Evolutionary conservation across 2,888 invertebrate species (phyloP).

Genomic region (Endotricha flammealis): DNA sequence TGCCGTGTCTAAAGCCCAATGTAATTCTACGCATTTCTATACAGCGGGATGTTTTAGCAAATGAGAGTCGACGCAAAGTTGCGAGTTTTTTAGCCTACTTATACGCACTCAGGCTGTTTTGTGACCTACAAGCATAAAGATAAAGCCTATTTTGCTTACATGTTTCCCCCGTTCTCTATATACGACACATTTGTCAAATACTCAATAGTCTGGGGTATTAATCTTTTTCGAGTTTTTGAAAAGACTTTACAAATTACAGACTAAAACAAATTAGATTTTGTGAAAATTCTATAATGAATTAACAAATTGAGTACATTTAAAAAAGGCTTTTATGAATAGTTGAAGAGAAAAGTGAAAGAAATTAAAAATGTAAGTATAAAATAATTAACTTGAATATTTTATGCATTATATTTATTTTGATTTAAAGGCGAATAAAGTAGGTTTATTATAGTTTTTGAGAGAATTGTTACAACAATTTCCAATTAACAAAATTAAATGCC

Average conservation of each 20-base stretch:
- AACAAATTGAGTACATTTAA: too few species aligned
- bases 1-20: slow-evolving; percentile 29
- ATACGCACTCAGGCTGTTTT: slow-evolving; percentile 29
- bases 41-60: slow-evolving; percentile 64
- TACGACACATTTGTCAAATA: not conserved
- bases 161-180: not conserved
- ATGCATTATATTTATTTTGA: too few species aligned
- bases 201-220: not conserved
- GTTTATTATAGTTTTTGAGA: too few species aligned
- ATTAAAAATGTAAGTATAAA: too few species aligned
- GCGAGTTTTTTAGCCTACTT: slow-evolving; percentile 38
- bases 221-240: not conserved
- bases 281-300: too few species aligned
- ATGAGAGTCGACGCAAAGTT: slow-evolving; percentile 52
- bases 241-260: not conserved
- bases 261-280: too few species aligned
- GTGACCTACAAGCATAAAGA: slow-evolving; percentile 20
- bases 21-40: slow-evolving; percentile 30
- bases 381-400: too few species aligned
- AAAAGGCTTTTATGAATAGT: too few species aligned
- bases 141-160: not conserved
- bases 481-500: too few species aligned
- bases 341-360: too few species aligned
- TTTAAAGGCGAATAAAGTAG: too few species aligned
- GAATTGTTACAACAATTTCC: too few species aligned